Evolutionary conservation across 2,888 invertebrate species (phyloP).

Genomic region (Argyresthia goedartella): DNA sequence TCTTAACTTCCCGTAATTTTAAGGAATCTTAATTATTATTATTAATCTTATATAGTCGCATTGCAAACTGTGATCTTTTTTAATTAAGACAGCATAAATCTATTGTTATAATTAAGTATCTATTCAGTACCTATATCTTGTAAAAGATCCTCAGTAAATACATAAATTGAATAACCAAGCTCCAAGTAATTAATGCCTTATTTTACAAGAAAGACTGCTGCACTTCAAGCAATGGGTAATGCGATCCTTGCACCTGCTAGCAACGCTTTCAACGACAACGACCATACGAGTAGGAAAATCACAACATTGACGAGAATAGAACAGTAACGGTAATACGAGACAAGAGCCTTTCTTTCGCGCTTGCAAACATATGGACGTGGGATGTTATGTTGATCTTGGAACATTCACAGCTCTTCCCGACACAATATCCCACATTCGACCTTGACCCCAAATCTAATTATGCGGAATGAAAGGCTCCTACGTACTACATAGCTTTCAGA

Average conservation of each 20-base stretch:
- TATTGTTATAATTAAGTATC: too few species aligned
- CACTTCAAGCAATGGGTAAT: background rate
- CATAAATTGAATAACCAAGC: too few species aligned
- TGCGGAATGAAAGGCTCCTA: slow-evolving; percentile 37
- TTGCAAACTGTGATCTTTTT: too few species aligned
- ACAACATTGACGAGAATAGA: slow-evolving; percentile 19
- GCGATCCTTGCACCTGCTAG: background rate
- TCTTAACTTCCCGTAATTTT: too few species aligned
- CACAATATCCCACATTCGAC: slow-evolving; percentile 31
- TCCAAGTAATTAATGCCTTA: too few species aligned
- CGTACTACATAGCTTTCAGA: slow-evolving; percentile 35
- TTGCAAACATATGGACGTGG: slow-evolving; percentile 53
- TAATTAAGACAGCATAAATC: too few species aligned
- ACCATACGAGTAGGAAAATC: slow-evolving; percentile 5
- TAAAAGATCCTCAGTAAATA: too few species aligned
- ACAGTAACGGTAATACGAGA: slow-evolving; percentile 40
- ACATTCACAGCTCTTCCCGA: slow-evolving; percentile 15
- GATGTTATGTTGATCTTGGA: slow-evolving; percentile 37
- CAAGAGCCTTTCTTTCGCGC: slow-evolving; percentile 38
- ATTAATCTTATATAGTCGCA: too few species aligned
- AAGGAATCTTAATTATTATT: too few species aligned
- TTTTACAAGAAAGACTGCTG: too few species aligned
- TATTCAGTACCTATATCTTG: too few species aligned
- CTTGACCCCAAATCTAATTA: slow-evolving; percentile 37
- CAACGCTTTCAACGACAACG: slow-evolving; percentile 1